Percentiles rank a stretch among this genome's conserved stretches.
Evolutionary conservation across 2,113 vertebrate species (phyloP).

Genomic region (Raja brachyura): DNA sequence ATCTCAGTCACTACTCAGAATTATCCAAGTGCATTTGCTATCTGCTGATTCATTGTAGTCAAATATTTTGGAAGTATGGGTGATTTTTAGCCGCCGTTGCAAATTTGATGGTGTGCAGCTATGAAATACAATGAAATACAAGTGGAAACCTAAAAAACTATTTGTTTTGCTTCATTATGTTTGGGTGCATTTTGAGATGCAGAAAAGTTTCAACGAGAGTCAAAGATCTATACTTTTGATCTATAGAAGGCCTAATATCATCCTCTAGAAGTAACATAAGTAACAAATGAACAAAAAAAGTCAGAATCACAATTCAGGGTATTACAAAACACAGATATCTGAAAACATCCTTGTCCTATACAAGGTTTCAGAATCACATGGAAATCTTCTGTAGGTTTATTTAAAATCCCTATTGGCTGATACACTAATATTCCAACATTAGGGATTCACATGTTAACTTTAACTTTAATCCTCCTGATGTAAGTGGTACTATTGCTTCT

Average conservation of each 20-base stretch:
- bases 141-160: background rate
- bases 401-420: background rate
- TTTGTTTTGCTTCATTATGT: constrained; percentile 8
- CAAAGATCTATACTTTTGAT: background rate
- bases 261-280: background rate
- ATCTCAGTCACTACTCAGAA: background rate
- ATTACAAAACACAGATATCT: background rate
- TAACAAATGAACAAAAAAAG: background rate
- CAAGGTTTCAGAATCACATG: background rate
- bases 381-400: background rate
- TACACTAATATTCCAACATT: background rate
- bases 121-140: background rate
- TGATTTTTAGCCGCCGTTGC: background rate
- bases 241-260: background rate
- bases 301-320: background rate
- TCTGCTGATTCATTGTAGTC: background rate
- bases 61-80: background rate
- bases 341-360: background rate
- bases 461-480: background rate
- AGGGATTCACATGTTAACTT: background rate
- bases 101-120: background rate
- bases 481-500: background rate
- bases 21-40: background rate
- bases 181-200: background rate
- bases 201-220: background rate